Evolutionary conservation across 2,113 vertebrate species (phyloP).

Genomic region (Stigmatopora argus): DNA sequence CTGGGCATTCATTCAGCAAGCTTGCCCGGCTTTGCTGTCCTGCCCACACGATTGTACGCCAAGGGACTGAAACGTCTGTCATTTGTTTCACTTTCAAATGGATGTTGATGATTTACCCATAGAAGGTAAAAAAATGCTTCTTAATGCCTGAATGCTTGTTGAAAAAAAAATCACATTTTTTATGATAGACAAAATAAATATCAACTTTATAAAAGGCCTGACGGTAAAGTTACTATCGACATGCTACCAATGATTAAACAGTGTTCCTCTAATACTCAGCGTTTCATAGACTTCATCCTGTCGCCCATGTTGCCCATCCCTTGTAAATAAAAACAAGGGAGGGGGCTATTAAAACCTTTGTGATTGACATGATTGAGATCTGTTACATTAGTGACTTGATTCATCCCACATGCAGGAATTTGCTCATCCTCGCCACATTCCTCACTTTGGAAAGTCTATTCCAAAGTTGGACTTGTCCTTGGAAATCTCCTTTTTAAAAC

Average conservation of each 20-base stretch:
- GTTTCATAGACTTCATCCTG: neutral
- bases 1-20: conserved; percentile 60
- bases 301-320: too few relatives aligned
- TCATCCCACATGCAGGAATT: conserved; percentile 45
- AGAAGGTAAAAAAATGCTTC: conserved; percentile 65
- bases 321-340: neutral
- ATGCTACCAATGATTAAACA: neutral
- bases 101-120: conserved; percentile 72
- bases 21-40: conserved; percentile 65
- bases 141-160: conserved; percentile 66
- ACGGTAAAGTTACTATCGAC: neutral
- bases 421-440: conserved; percentile 36
- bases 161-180: conserved; percentile 48
- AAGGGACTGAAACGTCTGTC: conserved; percentile 69
- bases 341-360: conserved; percentile 8
- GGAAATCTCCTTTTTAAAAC: conserved; percentile 68
- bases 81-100: conserved; percentile 73
- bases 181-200: conserved; percentile 29
- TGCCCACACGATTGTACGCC: conserved; percentile 66
- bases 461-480: conserved; percentile 70
- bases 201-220: neutral
- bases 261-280: neutral
- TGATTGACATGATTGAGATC: conserved; percentile 7
- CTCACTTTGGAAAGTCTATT: conserved; percentile 47
- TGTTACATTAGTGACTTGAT: conserved; percentile 42